Percentiles rank a stretch among this genome's conserved stretches.
Conservation (phyloP, 2,113 vertebrate species). For the Siniperca chuatsi region DNA sequence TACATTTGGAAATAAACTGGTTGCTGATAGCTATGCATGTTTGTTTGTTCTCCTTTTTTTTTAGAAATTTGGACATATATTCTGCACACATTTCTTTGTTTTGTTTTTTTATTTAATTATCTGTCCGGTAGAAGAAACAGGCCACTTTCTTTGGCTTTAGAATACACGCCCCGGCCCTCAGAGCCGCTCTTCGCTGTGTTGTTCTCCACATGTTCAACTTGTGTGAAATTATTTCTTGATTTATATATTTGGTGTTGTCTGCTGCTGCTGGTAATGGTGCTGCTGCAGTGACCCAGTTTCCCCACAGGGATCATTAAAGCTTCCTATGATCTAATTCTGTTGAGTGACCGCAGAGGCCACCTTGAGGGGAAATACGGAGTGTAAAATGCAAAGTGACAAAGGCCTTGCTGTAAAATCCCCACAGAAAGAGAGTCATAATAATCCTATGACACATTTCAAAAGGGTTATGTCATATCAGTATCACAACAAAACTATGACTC, state of each 20-base stretch:
- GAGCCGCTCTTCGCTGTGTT: background rate
- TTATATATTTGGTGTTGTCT: background rate
- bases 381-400: background rate
- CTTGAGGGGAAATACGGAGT: background rate
- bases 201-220: background rate
- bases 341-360: constrained; percentile 7
- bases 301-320: constrained; percentile 27
- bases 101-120: background rate
- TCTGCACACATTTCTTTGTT: background rate
- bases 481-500: background rate
- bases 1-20: background rate
- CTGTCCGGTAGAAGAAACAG: background rate
- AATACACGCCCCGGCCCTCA: background rate
- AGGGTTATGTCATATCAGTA: background rate
- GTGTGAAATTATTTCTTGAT: background rate
- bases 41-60: background rate
- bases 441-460: background rate
- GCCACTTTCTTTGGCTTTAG: background rate
- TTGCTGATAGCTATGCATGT: background rate
- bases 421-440: background rate
- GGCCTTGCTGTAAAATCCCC: background rate
- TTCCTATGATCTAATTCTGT: background rate
- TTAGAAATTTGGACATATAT: background rate
- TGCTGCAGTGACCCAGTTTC: constrained; percentile 33
- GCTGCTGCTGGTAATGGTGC: background rate